Conservation (phyloP, 2,888 invertebrate genomes). For the Pollenia labialis region DNA sequence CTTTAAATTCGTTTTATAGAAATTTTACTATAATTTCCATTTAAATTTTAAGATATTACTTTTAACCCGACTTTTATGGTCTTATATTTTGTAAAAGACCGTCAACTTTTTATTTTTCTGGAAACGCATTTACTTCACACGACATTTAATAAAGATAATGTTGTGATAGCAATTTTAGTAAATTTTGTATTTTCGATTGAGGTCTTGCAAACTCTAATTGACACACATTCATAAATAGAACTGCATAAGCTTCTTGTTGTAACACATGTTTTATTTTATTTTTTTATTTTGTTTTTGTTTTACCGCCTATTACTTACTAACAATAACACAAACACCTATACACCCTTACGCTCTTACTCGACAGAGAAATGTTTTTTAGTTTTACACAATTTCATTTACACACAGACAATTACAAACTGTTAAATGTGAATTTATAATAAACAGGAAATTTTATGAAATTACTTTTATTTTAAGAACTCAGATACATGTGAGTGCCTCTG, state of each 20-base stretch:
- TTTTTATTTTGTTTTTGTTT: not conserved
- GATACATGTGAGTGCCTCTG: not conserved
- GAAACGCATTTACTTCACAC: too few relatives aligned
- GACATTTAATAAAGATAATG: too few relatives aligned
- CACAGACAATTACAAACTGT: not conserved
- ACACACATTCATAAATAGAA: too few relatives aligned
- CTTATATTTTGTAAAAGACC: too few relatives aligned
- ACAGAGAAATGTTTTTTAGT: not conserved
- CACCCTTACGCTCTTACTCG: not conserved
- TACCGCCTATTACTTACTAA: constrained; percentile 17
- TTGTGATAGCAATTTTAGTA: too few relatives aligned
- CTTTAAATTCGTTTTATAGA: too few relatives aligned
- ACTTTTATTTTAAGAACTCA: not conserved
- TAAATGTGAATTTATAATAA: not conserved
- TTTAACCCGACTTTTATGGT: too few relatives aligned
- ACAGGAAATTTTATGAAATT: constrained; percentile 31
- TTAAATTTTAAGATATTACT: too few relatives aligned
- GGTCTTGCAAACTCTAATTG: too few relatives aligned
- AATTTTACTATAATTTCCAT: too few relatives aligned
- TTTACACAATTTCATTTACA: not conserved
- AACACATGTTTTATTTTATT: constrained; percentile 35
- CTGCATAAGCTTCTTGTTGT: constrained; percentile 16
- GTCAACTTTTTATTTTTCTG: too few relatives aligned
- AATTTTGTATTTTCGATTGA: too few relatives aligned
- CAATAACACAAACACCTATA: not conserved